phyloP scores from a whole-genome alignment of 2,113 vertebrate species.

The Stegostoma tigrinum region DNA sequence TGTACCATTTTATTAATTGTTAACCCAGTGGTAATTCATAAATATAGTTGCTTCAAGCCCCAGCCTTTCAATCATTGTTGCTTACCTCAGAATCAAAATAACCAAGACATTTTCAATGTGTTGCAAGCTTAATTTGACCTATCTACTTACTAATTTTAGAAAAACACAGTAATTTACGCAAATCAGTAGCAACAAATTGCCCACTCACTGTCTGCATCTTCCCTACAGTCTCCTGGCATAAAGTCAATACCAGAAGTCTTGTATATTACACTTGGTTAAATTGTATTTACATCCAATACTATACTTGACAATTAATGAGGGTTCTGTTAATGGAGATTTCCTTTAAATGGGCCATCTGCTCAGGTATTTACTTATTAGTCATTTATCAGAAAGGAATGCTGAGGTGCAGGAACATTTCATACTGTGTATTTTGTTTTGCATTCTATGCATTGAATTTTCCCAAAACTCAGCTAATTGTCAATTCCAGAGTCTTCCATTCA shows the following conservation, averaged over 20 bases:
- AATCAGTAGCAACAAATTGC: constrained; percentile 22
- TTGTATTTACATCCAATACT: constrained; percentile 25
- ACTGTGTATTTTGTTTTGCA: background rate
- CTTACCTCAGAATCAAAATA: background rate
- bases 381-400: background rate
- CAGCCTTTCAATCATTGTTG: background rate
- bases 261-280: constrained; percentile 1
- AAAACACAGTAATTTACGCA: background rate
- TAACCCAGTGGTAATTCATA: background rate
- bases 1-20: background rate
- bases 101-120: background rate
- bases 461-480: too few species aligned
- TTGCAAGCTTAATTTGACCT: constrained; percentile 16
- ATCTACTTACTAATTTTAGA: constrained; percentile 27
- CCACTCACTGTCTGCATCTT: constrained; percentile 16
- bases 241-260: constrained; percentile 22
- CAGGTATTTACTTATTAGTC: background rate
- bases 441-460: background rate
- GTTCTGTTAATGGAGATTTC: constrained; percentile 8
- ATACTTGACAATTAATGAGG: constrained; percentile 20
- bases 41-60: background rate
- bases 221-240: background rate
- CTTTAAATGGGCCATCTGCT: constrained; percentile 23
- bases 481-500: too few species aligned
- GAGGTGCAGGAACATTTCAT: background rate